These are phyloP conservation scores for Hoplodrina ambigua DNA, from an alignment of 2,888 invertebrate species.

Conservation along the genomic window DNA sequence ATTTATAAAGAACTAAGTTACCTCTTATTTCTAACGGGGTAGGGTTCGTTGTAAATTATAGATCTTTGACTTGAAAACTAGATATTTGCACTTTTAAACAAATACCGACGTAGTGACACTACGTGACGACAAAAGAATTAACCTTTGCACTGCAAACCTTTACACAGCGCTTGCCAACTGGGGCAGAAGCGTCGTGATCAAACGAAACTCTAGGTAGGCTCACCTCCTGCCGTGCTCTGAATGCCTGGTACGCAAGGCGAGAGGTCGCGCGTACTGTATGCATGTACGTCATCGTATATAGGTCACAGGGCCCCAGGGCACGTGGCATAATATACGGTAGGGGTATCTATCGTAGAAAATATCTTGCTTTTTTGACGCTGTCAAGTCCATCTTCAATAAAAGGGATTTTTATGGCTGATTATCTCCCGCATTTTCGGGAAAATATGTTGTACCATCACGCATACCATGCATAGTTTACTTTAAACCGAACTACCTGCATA, in stretches of 20 bases:
- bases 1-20: conserved; percentile 45
- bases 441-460: neutral
- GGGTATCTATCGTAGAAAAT: conserved; percentile 53
- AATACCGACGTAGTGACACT: conserved; percentile 21
- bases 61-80: conserved; percentile 16
- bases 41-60: conserved; percentile 11
- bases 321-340: conserved; percentile 52
- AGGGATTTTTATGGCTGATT: conserved; percentile 30
- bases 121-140: conserved; percentile 72
- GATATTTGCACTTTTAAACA: conserved; percentile 13
- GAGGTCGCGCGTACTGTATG: conserved; percentile 56
- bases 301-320: conserved; percentile 70
- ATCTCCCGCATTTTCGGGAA: neutral
- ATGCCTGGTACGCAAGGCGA: conserved; percentile 72
- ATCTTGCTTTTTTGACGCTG: conserved; percentile 44
- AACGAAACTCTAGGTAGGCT: conserved; percentile 74
- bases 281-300: conserved; percentile 65
- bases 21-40: conserved; percentile 32
- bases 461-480: neutral
- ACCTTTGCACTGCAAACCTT: conserved; percentile 68
- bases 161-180: conserved; percentile 74
- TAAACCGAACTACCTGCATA: neutral
- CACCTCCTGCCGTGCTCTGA: conserved; percentile 76
- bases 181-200: conserved; percentile 78
- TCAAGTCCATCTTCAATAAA: conserved; percentile 12